Base-by-base conservation (phyloP, 2,113 vertebrate species). In the Irena cyanogastra region DNA sequence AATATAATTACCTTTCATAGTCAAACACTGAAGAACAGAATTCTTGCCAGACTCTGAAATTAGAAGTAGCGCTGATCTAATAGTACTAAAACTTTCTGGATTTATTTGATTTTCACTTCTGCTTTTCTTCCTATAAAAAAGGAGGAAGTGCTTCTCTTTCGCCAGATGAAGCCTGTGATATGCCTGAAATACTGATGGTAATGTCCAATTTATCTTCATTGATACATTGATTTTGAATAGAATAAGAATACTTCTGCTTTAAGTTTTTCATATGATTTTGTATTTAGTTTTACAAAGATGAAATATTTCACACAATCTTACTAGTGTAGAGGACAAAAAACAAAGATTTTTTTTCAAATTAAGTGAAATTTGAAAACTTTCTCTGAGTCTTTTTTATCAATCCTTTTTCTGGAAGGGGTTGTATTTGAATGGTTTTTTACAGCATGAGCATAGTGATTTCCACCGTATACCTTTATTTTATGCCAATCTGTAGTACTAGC, bases 131-230 rank as follows among this genome's bases (percentile, higher is more conserved):
- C 37, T 79, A 17, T 72, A 6, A 75, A 91, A 70, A 77, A 94
- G 92, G 44, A 88, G 56, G 79, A 75, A 87, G 28, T n/a, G 14
- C 50, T 31, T 54, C 35, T 75, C 16, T 78, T 65, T 85, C 0
- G 0, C 56, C 88, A 91, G 95, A 88, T 2, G 59, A 77, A 88
- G 54, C 68, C 33, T 74, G n/a, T 76, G 90, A 81, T 21, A 47
- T 93, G 45, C 95, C 96, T 91, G 94, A 97, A 94, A 92, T 97
- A 91, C 39, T 97, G n/a, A 90, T 82, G 97, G 97, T 97, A 96
- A 95, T 0, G 7, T 75, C 33, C 63, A 54, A 21, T 79, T 74
- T 0, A 10, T 78, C 83, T 89, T 70, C 10, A 61, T 44, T 87
- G 61, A 61, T 81, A 60, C 7, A 35, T 3, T 3, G 7, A 28